Evolutionary conservation across 2,888 invertebrate species (phyloP).

Genomic region (Mylabris sibirica): DNA sequence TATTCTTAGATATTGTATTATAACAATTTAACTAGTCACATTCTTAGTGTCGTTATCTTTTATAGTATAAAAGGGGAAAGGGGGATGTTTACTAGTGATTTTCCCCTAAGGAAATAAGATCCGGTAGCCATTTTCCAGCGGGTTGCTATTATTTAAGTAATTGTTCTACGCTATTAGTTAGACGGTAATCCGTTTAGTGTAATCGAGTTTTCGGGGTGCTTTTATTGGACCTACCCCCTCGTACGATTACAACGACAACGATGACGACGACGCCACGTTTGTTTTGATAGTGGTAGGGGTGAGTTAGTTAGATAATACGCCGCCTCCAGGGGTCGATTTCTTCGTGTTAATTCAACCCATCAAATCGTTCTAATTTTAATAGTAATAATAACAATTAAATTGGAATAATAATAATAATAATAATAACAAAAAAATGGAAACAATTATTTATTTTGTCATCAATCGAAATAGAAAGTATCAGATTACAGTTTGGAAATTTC

Average conservation of each 20-base stretch:
- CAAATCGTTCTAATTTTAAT: not conserved
- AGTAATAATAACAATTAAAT: conserved; percentile 1
- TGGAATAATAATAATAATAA: not conserved
- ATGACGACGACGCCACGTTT: conserved; percentile 31
- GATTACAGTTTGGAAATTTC: not conserved
- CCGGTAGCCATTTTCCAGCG: conserved; percentile 60
- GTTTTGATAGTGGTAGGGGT: conserved; percentile 24
- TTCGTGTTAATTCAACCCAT: not conserved
- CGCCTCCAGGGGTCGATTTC: conserved; percentile 2
- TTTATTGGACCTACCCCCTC: conserved; percentile 41
- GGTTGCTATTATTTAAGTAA: conserved; percentile 61
- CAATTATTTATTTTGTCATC: not conserved
- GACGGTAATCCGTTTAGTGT: conserved; percentile 59
- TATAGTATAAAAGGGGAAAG: conserved; percentile 30
- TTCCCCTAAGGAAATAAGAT: conserved; percentile 60
- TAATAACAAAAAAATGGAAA: not conserved
- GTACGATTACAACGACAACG: not conserved
- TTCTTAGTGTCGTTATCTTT: conserved; percentile 35
- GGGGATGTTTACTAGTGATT: conserved; percentile 57
- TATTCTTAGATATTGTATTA: conserved; percentile 28
- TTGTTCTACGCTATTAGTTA: conserved; percentile 60
- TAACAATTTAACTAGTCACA: conserved; percentile 32
- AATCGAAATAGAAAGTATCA: conserved; percentile 1
- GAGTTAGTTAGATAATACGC: conserved; percentile 1
- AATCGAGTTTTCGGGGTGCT: conserved; percentile 52